Percentiles rank a stretch among this genome's conserved stretches.
Conservation (phyloP, 2,797 vertebrate species). For the Sebastes paucispinis region DNA sequence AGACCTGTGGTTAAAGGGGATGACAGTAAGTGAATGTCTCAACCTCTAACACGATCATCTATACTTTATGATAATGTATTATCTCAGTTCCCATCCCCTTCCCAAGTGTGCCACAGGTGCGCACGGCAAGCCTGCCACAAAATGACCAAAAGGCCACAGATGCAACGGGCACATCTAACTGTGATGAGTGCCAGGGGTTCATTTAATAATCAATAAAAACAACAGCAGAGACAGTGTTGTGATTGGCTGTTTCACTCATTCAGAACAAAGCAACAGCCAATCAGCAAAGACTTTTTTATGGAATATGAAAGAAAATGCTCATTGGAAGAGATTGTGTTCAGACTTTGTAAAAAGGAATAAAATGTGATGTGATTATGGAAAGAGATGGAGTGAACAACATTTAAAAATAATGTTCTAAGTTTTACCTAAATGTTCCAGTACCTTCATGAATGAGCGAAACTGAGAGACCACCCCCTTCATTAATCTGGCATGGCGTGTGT, state of each 20-base stretch:
- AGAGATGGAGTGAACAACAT: not conserved
- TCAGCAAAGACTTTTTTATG: not conserved
- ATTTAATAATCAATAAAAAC: no score
- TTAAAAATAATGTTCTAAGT: not conserved
- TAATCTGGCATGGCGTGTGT: slow-evolving; percentile 36
- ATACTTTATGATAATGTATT: no score
- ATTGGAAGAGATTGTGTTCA: not conserved
- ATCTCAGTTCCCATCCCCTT: no score
- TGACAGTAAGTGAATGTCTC: no score
- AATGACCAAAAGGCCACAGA: no score
- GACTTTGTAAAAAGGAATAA: not conserved
- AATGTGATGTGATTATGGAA: not conserved
- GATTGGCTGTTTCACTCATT: not conserved
- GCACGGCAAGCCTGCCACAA: no score
- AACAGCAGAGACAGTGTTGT: no score
- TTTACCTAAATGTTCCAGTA: not conserved
- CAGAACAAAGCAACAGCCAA: not conserved
- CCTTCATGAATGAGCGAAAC: not conserved
- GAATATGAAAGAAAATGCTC: not conserved
- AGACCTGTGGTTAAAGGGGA: no score
- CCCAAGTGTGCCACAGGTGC: no score
- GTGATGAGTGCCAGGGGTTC: no score
- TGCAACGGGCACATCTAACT: no score
- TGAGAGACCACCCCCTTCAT: not conserved
- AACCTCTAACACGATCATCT: no score